Evolutionary conservation across 2,113 vertebrate species (phyloP).

Genomic region (Pristiophorus japonicus): DNA sequence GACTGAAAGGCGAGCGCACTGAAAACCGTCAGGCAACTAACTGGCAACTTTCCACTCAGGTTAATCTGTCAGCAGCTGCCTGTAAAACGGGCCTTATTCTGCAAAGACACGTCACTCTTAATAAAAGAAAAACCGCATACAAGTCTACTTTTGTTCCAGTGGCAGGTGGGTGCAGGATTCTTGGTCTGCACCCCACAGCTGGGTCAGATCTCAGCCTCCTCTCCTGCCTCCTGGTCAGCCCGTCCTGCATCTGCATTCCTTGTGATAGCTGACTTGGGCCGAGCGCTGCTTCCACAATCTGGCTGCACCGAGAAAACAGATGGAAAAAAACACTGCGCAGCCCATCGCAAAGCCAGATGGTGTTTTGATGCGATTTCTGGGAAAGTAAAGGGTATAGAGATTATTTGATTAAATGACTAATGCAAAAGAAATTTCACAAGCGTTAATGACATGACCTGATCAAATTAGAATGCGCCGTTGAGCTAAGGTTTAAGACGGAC

Average conservation of each 20-base stretch:
- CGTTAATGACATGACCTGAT: conserved; percentile 1
- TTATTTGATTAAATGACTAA: conserved; percentile 31
- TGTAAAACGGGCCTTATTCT: neutral
- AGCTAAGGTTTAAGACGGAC: neutral
- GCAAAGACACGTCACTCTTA: neutral
- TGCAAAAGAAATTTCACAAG: neutral
- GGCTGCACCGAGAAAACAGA: neutral
- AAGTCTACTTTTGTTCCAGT: neutral
- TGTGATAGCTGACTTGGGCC: neutral
- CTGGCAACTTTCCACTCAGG: neutral
- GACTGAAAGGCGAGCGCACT: neutral
- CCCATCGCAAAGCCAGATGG: neutral
- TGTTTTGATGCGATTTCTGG: conserved; percentile 29
- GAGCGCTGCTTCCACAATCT: neutral
- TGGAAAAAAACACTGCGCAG: neutral
- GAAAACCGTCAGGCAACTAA: neutral
- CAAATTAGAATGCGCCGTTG: neutral
- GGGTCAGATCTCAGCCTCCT: neutral
- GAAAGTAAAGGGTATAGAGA: conserved; percentile 22
- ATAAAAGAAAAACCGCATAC: neutral
- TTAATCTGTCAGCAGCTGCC: conserved; percentile 1
- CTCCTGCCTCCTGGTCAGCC: neutral
- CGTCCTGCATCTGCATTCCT: neutral
- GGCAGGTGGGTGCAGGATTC: neutral
- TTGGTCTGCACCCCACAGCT: neutral